phyloP scores from a whole-genome alignment of 2,113 vertebrate genomes.

The Peromyscus maniculatus region DNA sequence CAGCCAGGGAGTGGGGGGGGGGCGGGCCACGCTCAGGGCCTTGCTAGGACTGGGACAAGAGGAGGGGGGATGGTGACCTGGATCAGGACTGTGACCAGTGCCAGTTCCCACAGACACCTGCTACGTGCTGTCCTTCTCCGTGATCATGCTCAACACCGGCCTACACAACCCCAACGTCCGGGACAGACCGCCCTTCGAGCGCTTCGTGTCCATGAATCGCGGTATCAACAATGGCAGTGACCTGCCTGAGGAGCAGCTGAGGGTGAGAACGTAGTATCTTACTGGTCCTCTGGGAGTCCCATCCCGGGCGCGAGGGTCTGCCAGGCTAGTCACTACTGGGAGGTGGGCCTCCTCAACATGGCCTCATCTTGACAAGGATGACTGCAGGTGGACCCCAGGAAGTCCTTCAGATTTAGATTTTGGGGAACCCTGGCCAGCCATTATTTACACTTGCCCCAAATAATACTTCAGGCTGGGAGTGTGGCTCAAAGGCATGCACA shows the following conservation, averaged over 20 bases:
- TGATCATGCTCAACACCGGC: slow-evolving; percentile 99
- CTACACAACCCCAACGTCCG: slow-evolving; percentile 98
- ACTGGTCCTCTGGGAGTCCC: background rate
- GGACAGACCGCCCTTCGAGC: slow-evolving; percentile 94
- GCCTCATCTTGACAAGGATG: background rate
- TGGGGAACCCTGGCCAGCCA: background rate
- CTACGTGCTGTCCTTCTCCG: slow-evolving; percentile 97
- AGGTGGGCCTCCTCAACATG: background rate
- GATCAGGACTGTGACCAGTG: background rate
- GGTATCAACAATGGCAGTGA: slow-evolving; percentile 95
- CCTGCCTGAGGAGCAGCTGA: slow-evolving; percentile 92
- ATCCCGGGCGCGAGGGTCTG: fast-evolving
- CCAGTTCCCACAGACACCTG: slow-evolving; percentile 92
- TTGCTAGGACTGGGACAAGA: background rate
- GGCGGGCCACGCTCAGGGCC: background rate
- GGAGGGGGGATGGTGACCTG: background rate
- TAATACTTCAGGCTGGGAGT: no score
- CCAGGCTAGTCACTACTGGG: background rate
- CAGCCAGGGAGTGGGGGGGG: background rate
- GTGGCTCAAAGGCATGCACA: background rate
- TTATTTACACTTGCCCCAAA: background rate
- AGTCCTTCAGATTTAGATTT: background rate
- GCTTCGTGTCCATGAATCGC: slow-evolving; percentile 95
- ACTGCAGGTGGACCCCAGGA: background rate
- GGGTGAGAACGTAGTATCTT: slow-evolving; percentile 86